These are phyloP conservation scores for Eublepharis macularius DNA, from an alignment of 2,113 vertebrate genomes.

Conservation along the genomic window DNA sequence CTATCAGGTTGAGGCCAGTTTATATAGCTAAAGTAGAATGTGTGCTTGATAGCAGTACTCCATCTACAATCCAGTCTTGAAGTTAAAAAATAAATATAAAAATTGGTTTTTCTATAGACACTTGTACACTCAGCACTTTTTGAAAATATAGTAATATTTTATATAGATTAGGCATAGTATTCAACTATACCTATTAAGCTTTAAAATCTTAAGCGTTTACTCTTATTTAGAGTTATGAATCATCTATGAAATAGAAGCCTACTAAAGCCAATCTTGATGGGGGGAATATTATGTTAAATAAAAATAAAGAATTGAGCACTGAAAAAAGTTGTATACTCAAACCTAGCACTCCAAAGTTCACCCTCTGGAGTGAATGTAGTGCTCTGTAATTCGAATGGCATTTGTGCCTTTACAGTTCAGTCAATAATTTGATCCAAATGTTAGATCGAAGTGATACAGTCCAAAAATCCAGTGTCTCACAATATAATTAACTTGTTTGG, in stretches of 20 bases:
- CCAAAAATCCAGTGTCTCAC: conserved; percentile 20
- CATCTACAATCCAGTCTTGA: neutral
- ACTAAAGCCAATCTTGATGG: neutral
- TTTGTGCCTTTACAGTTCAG: neutral
- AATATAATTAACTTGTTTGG: conserved; percentile 2
- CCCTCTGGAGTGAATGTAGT: neutral
- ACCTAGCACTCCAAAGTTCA: neutral
- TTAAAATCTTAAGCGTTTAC: neutral
- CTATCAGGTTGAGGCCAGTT: neutral
- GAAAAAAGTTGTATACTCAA: rapidly evolving
- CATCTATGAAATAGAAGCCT: neutral
- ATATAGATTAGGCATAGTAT: neutral
- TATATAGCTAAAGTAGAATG: too few relatives aligned
- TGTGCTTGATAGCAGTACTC: neutral
- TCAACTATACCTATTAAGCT: neutral
- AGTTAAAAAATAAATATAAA: neutral
- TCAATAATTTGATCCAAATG: conserved; percentile 18
- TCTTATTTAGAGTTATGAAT: neutral
- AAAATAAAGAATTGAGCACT: neutral
- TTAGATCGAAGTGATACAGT: neutral
- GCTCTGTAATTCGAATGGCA: neutral
- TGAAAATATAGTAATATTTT: neutral
- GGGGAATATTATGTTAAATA: neutral
- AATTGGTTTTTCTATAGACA: neutral
- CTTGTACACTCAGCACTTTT: neutral